Conservation (phyloP, 2,113 vertebrate genomes). For the Rana temporaria region DNA sequence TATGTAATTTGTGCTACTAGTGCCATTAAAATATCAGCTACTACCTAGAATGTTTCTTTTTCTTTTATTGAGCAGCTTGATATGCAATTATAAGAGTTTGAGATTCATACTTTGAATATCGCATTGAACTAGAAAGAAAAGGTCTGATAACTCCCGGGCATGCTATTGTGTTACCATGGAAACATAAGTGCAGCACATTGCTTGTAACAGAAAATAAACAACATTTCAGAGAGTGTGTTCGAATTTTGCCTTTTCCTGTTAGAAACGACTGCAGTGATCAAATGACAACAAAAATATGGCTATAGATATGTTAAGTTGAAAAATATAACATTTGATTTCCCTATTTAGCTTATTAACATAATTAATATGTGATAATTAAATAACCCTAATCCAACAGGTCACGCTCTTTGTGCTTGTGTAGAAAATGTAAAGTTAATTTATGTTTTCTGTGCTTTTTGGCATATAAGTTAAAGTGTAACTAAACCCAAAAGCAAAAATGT, state of each 20-base stretch:
- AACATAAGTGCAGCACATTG: slow-evolving; percentile 47
- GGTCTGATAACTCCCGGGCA: slow-evolving; percentile 48
- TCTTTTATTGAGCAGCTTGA: slow-evolving; percentile 36
- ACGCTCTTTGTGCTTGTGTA: too few species aligned
- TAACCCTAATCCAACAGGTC: too few species aligned
- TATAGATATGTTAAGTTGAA: too few species aligned
- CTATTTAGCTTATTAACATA: too few species aligned
- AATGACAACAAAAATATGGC: neutral
- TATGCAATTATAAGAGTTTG: slow-evolving; percentile 39
- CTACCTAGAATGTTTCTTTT: neutral
- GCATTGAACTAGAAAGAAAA: slow-evolving; percentile 53
- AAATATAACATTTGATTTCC: too few species aligned
- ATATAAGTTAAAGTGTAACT: too few species aligned
- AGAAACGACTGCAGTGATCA: slow-evolving; percentile 15
- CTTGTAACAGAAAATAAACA: slow-evolving; percentile 30
- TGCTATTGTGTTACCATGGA: slow-evolving; percentile 45
- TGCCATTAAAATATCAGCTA: slow-evolving; percentile 20
- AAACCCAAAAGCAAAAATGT: too few species aligned
- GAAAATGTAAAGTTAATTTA: too few species aligned
- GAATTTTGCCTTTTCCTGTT: slow-evolving; percentile 49
- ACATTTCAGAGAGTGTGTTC: slow-evolving; percentile 29
- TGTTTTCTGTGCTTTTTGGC: too few species aligned
- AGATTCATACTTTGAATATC: slow-evolving; percentile 44
- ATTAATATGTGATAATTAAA: too few species aligned
- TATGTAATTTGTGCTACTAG: slow-evolving; percentile 14